Percentiles rank a stretch among this genome's conserved stretches.
phyloP scores from a whole-genome alignment of 2,797 vertebrate genomes.

The Bradypus variegatus region DNA sequence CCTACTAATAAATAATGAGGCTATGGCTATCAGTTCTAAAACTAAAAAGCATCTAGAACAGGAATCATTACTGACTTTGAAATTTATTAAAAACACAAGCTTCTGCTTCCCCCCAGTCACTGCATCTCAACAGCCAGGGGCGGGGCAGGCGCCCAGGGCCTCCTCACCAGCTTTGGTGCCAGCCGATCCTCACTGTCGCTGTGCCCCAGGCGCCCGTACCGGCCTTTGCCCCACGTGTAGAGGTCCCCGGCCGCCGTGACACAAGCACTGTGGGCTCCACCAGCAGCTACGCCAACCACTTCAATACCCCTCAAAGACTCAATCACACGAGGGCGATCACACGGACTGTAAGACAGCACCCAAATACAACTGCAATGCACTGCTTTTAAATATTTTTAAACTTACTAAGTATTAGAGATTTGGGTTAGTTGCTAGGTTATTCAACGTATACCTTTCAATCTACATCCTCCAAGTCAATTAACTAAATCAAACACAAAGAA shows the following conservation, averaged over 20 bases:
- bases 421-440: background rate
- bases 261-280: slow-evolving; percentile 96
- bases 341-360: slow-evolving; percentile 79
- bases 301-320: slow-evolving; percentile 95
- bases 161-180: slow-evolving; percentile 92
- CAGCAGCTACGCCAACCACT: slow-evolving; percentile 94
- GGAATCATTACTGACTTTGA: background rate
- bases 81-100: background rate
- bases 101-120: background rate
- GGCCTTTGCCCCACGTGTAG: slow-evolving; percentile 98
- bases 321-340: slow-evolving; percentile 95
- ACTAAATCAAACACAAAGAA: background rate
- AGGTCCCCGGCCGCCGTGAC: slow-evolving; percentile 95
- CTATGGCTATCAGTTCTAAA: background rate
- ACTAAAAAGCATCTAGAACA: background rate
- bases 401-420: background rate
- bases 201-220: slow-evolving; percentile 94
- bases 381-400: background rate
- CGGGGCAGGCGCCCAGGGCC: accelerated
- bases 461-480: background rate
- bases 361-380: background rate
- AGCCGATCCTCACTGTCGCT: slow-evolving; percentile 99
- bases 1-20: background rate
- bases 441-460: background rate
- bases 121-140: background rate